Conservation (phyloP, 2,888 invertebrate genomes). For the Napeogenes sylphis region DNA sequence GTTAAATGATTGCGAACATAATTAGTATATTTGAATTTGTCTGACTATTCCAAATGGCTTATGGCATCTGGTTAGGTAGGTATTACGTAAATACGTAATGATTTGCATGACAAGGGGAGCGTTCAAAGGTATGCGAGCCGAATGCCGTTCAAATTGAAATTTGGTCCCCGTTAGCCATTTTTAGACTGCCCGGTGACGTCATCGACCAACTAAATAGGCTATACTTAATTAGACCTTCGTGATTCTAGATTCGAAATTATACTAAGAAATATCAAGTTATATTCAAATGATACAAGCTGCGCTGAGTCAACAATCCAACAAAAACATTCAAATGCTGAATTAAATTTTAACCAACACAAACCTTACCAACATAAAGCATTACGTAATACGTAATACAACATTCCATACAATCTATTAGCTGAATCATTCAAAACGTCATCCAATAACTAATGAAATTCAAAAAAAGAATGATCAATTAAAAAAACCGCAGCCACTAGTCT, state of each 20-base stretch:
- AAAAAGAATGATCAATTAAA: constrained; percentile 7
- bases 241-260: background rate
- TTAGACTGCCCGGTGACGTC: constrained; percentile 27
- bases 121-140: constrained; percentile 18
- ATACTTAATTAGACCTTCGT: background rate
- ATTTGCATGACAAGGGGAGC: constrained; percentile 32
- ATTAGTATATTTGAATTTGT: constrained; percentile 10
- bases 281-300: too few species aligned
- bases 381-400: too few species aligned
- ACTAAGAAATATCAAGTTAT: background rate
- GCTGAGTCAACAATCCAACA: too few species aligned
- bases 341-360: too few species aligned
- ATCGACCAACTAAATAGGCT: constrained; percentile 7
- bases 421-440: too few species aligned
- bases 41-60: constrained; percentile 14
- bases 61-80: constrained; percentile 18
- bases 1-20: too few species aligned
- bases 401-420: too few species aligned
- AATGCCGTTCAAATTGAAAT: constrained; percentile 26
- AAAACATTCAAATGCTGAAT: too few species aligned
- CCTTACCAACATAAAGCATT: too few species aligned
- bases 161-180: constrained; percentile 24
- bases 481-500: constrained; percentile 20
- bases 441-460: too few species aligned
- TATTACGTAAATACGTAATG: constrained; percentile 21